Conservation (phyloP, 2,113 vertebrate genomes). For the Haemorhous mexicanus region DNA sequence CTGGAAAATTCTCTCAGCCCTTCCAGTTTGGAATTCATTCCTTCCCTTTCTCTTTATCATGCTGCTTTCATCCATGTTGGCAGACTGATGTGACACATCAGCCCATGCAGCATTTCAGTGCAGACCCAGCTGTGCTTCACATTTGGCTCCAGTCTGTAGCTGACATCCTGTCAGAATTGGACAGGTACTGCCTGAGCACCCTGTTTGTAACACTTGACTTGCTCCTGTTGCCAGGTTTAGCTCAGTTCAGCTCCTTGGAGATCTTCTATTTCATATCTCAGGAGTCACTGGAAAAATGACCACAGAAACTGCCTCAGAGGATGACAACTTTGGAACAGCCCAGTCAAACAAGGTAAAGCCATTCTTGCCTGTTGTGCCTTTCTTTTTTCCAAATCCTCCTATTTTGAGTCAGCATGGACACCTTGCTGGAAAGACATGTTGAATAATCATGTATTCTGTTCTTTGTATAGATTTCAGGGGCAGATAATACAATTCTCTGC, state of each 20-base stretch:
- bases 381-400: not conserved
- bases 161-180: not conserved
- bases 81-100: not conserved
- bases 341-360: conserved; percentile 89
- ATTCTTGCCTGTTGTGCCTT: not conserved
- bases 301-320: conserved; percentile 95
- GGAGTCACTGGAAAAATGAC: conserved; percentile 99
- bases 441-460: not conserved
- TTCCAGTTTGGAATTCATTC: not conserved
- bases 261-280: conserved; percentile 97
- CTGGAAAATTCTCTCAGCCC: not conserved
- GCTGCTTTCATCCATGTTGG: not conserved
- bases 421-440: not conserved
- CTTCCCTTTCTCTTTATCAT: not conserved
- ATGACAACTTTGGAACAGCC: conserved; percentile 97
- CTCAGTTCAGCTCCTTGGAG: conserved; percentile 97
- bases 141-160: not conserved
- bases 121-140: not conserved
- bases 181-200: not conserved
- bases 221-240: conserved; percentile 82
- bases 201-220: not conserved
- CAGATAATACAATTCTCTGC: not conserved
- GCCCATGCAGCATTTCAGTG: not conserved
- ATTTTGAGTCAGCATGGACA: not conserved
- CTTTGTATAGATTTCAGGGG: not conserved